Conservation (phyloP, 2,113 vertebrate species). For the Cathartes aura region DNA sequence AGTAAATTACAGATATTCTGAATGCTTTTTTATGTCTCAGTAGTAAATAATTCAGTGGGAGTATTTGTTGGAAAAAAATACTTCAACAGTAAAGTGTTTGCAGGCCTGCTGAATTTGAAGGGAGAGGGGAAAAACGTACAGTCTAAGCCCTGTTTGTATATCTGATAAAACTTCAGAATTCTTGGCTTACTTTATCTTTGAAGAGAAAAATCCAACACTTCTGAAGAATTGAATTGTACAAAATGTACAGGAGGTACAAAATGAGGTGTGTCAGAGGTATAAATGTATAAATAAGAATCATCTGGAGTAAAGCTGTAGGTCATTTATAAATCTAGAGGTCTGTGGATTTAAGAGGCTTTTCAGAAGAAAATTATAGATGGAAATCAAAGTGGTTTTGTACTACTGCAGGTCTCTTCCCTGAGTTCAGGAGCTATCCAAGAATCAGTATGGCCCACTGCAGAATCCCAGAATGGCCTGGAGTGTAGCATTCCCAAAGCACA, state of each 20-base stretch:
- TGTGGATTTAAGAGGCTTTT: not conserved
- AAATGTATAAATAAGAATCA: not conserved
- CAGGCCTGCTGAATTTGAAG: not conserved
- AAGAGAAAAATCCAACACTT: not conserved
- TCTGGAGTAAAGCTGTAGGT: not conserved
- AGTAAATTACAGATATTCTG: not conserved
- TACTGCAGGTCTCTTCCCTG: not conserved
- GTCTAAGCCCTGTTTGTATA: not conserved
- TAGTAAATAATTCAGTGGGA: not conserved
- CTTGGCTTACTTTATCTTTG: not conserved
- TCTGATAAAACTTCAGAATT: not conserved
- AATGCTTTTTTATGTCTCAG: not conserved
- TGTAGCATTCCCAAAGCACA: not conserved
- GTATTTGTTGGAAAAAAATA: not conserved
- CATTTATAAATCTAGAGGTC: not conserved
- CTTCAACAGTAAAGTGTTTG: not conserved
- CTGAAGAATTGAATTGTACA: not conserved
- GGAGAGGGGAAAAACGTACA: not conserved
- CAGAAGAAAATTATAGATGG: not conserved
- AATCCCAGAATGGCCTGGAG: not conserved
- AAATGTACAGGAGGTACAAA: not conserved
- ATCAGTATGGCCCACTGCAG: not conserved
- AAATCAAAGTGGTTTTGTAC: not conserved
- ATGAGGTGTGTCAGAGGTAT: not conserved
- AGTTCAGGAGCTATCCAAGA: not conserved